These are phyloP conservation scores for Neopelma chrysocephalum DNA, from an alignment of 2,797 vertebrate species.

Conservation along the genomic window DNA sequence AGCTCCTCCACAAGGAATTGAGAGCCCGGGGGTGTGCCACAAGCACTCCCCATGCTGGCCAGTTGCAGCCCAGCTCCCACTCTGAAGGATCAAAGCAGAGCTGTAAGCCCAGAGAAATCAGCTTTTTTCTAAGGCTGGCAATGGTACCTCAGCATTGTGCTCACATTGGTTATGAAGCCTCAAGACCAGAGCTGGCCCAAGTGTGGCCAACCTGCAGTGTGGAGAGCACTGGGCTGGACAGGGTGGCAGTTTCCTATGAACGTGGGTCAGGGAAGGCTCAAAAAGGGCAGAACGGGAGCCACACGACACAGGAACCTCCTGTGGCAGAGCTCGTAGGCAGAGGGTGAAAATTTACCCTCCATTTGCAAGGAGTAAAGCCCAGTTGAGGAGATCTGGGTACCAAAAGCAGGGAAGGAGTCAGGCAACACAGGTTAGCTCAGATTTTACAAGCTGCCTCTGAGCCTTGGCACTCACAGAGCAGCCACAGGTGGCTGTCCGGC, in stretches of 20 bases:
- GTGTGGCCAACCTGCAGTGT: not conserved
- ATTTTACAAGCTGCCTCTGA: not conserved
- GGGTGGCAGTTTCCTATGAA: not conserved
- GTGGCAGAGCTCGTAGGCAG: not conserved
- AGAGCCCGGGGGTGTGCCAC: not conserved
- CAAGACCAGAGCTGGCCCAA: not conserved
- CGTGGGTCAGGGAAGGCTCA: not conserved
- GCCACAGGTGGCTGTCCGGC: not conserved
- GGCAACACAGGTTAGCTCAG: not conserved
- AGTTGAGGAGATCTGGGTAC: not conserved
- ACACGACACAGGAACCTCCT: not conserved
- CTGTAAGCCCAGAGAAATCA: not conserved
- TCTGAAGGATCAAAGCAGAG: not conserved
- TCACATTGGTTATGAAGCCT: not conserved
- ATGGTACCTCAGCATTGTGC: not conserved
- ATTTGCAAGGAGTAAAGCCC: not conserved
- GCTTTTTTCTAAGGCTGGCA: not conserved
- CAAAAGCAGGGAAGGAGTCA: not conserved
- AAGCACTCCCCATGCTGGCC: not conserved
- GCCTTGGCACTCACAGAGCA: not conserved
- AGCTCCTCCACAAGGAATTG: not conserved
- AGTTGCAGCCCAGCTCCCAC: not conserved
- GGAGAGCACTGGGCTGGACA: not conserved
- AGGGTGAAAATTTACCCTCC: not conserved
- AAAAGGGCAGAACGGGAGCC: not conserved